Evolutionary conservation across 1,140 invertebrate genomes (phyloP).

Genomic region (Glossosoma conforme): DNA sequence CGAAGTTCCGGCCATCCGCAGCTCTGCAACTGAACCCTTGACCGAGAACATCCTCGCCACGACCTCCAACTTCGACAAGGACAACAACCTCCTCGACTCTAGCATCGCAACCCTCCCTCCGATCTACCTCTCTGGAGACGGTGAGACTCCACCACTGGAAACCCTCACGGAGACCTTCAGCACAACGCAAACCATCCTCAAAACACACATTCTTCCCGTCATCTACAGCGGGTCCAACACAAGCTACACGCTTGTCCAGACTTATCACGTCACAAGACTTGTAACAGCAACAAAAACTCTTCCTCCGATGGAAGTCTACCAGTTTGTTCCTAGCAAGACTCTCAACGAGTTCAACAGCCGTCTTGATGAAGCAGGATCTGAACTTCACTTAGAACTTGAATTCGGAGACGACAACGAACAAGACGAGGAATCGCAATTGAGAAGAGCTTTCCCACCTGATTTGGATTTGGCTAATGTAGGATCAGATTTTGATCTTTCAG

Average conservation of each 20-base stretch:
- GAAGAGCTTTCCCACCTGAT: conserved; percentile 58
- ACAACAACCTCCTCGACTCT: conserved; percentile 64
- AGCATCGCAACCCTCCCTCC: conserved; percentile 77
- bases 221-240: conserved; percentile 64
- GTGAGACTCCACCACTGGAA: conserved; percentile 75
- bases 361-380: conserved; percentile 81
- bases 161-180: conserved; percentile 88
- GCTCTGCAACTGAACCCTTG: conserved; percentile 63
- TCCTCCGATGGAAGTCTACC: conserved; percentile 79
- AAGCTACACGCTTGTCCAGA: conserved; percentile 77
- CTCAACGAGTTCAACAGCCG: conserved; percentile 84
- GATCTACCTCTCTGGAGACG: conserved; percentile 65
- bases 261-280: conserved; percentile 77
- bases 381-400: conserved; percentile 77
- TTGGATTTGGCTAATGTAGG: conserved; percentile 61
- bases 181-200: conserved; percentile 78
- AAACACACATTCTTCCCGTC: conserved; percentile 81
- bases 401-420: conserved; percentile 75
- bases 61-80: conserved; percentile 66
- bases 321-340: conserved; percentile 81
- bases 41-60: conserved; percentile 83
- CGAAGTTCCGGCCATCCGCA: conserved; percentile 51
- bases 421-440: conserved; percentile 60
- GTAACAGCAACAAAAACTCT: conserved; percentile 85
- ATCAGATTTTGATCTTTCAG: conserved; percentile 62